A percentile compares a stretch with the other conserved stretches of the same genome.
Conservation (phyloP, 2,888 invertebrate genomes). For the Monochamus alternatus region DNA sequence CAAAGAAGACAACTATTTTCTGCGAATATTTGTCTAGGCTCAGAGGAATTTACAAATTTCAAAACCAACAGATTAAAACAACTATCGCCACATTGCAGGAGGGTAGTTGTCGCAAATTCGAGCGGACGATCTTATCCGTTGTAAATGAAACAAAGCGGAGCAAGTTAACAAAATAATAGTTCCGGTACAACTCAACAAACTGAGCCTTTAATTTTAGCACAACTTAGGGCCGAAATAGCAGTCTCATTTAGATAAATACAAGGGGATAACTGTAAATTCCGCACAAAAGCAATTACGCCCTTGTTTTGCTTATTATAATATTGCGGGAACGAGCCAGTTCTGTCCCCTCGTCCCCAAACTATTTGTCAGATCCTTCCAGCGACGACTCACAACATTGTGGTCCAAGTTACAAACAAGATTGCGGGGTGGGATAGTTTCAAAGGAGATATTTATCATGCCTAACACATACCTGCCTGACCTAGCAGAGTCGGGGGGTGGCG, state of each 20-base stretch:
- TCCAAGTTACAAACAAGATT: constrained; percentile 44
- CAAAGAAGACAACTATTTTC: too few relatives aligned
- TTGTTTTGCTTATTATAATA: constrained; percentile 33
- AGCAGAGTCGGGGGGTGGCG: constrained; percentile 8
- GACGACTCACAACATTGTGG: constrained; percentile 37
- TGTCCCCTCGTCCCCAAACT: constrained; percentile 24
- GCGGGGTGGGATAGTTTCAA: constrained; percentile 37
- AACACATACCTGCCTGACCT: constrained; percentile 37
- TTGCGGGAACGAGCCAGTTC: constrained; percentile 15
- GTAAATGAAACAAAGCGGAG: neutral
- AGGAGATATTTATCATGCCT: constrained; percentile 43
- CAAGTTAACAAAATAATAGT: neutral
- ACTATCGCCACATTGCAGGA: too few relatives aligned
- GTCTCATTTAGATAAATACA: neutral
- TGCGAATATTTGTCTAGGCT: too few relatives aligned
- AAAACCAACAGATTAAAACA: too few relatives aligned
- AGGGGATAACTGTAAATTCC: constrained; percentile 21
- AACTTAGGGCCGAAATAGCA: constrained; percentile 7
- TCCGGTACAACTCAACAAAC: neutral
- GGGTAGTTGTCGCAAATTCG: neutral
- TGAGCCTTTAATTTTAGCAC: constrained; percentile 11
- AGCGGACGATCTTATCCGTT: neutral
- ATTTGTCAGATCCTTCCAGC: constrained; percentile 28
- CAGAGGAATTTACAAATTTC: too few relatives aligned
- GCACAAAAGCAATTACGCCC: constrained; percentile 26